phyloP scores from a whole-genome alignment of 2,888 invertebrate genomes.

The Adelphocoris suturalis region DNA sequence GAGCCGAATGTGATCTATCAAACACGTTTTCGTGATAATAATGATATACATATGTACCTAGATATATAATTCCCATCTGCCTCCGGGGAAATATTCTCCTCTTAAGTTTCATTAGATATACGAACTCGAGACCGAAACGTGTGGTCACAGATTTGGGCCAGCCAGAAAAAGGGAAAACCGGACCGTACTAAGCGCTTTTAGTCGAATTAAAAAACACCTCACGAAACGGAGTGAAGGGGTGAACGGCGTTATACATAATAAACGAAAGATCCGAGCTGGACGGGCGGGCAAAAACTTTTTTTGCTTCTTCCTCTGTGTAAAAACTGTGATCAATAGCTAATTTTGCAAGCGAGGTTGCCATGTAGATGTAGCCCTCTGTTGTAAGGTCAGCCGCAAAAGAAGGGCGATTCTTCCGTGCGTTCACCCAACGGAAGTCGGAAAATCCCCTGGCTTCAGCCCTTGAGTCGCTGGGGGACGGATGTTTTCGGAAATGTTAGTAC shows the following conservation, averaged over 20 bases:
- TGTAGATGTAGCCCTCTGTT: background rate
- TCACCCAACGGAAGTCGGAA: background rate
- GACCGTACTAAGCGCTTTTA: background rate
- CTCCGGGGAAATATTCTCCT: no score
- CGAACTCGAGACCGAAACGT: no score
- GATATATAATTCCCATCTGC: no score
- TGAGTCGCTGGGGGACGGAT: background rate
- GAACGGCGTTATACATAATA: constrained; percentile 21
- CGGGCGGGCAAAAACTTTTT: background rate
- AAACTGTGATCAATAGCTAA: constrained; percentile 34
- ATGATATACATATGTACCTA: no score
- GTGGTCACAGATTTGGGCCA: no score
- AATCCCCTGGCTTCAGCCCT: background rate
- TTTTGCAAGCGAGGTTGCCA: constrained; percentile 20
- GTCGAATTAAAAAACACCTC: background rate
- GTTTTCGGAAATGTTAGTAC: background rate
- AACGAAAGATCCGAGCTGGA: background rate
- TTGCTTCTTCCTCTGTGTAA: background rate
- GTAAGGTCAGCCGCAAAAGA: constrained; percentile 25
- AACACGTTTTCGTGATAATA: no score
- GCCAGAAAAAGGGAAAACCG: no score
- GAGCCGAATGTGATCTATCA: no score
- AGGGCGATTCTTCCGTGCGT: constrained; percentile 14
- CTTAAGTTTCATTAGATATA: no score
- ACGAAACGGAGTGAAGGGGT: background rate